phyloP scores from a whole-genome alignment of 2,797 vertebrate species.

The Meda fulgida region DNA sequence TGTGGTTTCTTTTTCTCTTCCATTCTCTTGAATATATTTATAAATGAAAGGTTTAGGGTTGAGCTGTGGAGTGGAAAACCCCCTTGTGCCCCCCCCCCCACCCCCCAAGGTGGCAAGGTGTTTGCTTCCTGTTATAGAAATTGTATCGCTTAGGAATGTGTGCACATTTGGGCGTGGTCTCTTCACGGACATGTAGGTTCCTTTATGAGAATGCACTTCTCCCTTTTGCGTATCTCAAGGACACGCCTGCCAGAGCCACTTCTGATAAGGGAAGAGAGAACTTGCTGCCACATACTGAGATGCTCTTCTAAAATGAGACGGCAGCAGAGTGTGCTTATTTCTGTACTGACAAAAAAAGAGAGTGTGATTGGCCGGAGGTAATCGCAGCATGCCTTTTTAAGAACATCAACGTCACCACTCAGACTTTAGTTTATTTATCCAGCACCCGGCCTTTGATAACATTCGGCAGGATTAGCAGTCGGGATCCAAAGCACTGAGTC shows the following conservation, averaged over 20 bases:
- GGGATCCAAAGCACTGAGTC: conserved; percentile 32
- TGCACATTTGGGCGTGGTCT: conserved; percentile 47
- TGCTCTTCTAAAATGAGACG: conserved; percentile 39
- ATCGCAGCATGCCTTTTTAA: conserved; percentile 46
- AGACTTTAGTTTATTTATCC: conserved; percentile 61
- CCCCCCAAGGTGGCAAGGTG: conserved; percentile 9
- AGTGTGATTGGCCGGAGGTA: conserved; percentile 11
- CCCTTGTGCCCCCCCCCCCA: conserved; percentile 41
- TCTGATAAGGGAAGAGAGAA: conserved; percentile 63
- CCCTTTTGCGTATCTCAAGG: conserved; percentile 62
- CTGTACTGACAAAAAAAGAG: conserved; percentile 22
- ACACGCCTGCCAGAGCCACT: conserved; percentile 53
- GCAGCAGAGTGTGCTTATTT: conserved; percentile 24
- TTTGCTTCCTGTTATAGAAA: conserved; percentile 48
- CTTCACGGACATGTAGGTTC: conserved; percentile 51
- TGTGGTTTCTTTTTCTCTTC: conserved; percentile 76
- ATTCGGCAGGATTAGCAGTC: conserved; percentile 39
- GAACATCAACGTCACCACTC: conserved; percentile 50
- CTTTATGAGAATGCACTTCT: conserved; percentile 36
- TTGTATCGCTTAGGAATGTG: conserved; percentile 38
- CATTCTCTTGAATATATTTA: conserved; percentile 74
- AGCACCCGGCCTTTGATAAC: conserved; percentile 52
- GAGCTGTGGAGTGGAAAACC: conserved; percentile 60
- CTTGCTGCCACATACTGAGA: conserved; percentile 49
- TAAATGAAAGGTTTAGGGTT: conserved; percentile 77